Evolutionary conservation across 2,113 vertebrate species (phyloP).

Genomic region (Dendrocopos noguchii): DNA sequence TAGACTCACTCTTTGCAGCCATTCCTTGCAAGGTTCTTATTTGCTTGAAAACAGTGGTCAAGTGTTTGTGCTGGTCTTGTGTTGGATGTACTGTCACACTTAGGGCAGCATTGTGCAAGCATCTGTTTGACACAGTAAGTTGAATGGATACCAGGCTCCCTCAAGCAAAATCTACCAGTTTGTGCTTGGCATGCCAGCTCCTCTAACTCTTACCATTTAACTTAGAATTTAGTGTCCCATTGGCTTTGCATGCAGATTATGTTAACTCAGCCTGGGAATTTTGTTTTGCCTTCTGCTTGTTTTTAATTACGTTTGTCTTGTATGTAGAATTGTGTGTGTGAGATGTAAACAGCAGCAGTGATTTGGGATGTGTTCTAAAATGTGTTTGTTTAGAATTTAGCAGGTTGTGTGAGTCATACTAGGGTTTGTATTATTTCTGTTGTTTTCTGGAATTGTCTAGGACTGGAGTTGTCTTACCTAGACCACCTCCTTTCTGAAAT

Average conservation of each 20-base stretch:
- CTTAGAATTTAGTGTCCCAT: not conserved
- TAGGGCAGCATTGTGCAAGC: not conserved
- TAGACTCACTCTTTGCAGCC: not conserved
- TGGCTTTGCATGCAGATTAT: not conserved
- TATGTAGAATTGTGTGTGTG: not conserved
- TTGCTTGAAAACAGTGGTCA: not conserved
- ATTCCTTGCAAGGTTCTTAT: not conserved
- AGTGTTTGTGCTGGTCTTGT: not conserved
- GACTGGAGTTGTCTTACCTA: not conserved
- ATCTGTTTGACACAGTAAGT: not conserved
- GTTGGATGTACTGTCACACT: not conserved
- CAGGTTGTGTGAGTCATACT: not conserved
- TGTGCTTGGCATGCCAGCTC: accelerated
- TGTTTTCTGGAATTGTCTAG: not conserved
- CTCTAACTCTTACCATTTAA: not conserved
- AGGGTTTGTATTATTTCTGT: not conserved
- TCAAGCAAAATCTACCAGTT: not conserved
- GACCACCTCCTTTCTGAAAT: not conserved
- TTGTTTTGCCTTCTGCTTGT: not conserved
- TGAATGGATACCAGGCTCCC: not conserved
- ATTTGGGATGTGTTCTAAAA: not conserved
- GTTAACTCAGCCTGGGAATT: conserved; percentile 6
- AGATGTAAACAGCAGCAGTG: not conserved
- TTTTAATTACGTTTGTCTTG: not conserved
- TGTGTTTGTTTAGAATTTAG: not conserved